These are phyloP conservation scores for Catocala fraxini DNA, from an alignment of 2,888 invertebrate genomes.

Conservation along the genomic window DNA sequence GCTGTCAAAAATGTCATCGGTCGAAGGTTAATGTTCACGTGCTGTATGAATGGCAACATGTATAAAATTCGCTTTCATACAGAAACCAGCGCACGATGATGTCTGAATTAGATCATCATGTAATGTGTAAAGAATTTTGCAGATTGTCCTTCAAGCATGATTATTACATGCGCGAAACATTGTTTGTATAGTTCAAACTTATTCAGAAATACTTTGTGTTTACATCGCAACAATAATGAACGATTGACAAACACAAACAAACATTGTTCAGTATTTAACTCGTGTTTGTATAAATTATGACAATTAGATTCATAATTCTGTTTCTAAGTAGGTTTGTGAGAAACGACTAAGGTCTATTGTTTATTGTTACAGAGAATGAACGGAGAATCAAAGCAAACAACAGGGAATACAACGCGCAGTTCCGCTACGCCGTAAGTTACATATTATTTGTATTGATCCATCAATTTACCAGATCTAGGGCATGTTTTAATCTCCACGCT, in stretches of 20 bases:
- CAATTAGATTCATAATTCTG: slow-evolving; percentile 38
- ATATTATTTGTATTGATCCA: slow-evolving; percentile 7
- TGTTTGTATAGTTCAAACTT: slow-evolving; percentile 3
- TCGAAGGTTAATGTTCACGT: no score
- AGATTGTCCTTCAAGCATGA: slow-evolving; percentile 8
- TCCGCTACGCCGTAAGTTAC: slow-evolving; percentile 98
- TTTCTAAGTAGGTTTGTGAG: slow-evolving; percentile 37
- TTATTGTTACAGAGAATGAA: slow-evolving; percentile 95
- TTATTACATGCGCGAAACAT: background rate
- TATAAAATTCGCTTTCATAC: no score
- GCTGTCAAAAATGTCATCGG: no score
- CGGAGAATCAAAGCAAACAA: slow-evolving; percentile 99
- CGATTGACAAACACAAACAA: slow-evolving; percentile 25
- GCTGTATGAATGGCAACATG: no score
- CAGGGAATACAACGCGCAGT: slow-evolving; percentile 97
- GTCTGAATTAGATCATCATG: slow-evolving; percentile 6
- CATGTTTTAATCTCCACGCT: background rate
- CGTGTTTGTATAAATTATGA: slow-evolving; percentile 29
- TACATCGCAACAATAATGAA: slow-evolving; percentile 17
- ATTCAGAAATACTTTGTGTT: background rate
- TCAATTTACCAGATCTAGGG: background rate
- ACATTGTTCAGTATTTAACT: slow-evolving; percentile 25
- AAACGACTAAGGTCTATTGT: slow-evolving; percentile 46
- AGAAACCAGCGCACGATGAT: no score
- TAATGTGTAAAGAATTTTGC: slow-evolving; percentile 2